Evolutionary conservation across 2,888 invertebrate genomes (phyloP).

Genomic region (Thelaira solivaga): DNA sequence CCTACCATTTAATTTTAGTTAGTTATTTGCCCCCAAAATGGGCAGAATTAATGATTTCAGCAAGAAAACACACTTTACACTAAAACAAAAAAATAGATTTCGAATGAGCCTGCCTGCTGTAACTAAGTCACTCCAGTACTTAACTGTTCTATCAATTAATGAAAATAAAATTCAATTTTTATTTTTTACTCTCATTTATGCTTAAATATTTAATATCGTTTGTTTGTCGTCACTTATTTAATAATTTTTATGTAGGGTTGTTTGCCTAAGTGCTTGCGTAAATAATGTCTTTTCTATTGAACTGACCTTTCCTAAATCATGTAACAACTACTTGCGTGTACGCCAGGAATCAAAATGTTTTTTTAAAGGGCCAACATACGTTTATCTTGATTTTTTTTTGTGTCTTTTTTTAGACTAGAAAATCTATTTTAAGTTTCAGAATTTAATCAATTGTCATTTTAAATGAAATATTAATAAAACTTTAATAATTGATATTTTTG

Average conservation of each 20-base stretch:
- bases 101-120: no score
- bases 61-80: no score
- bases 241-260: not conserved
- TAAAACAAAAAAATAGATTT: no score
- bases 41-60: no score
- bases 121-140: no score
- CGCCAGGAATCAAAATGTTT: not conserved
- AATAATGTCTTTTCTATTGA: not conserved
- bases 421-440: not conserved
- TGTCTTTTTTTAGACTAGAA: not conserved
- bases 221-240: not conserved
- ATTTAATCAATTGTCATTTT: no score
- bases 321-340: no score
- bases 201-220: not conserved
- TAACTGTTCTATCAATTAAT: no score
- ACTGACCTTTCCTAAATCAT: conserved; percentile 3
- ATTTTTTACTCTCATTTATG: not conserved
- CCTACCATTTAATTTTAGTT: no score
- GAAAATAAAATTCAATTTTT: not conserved
- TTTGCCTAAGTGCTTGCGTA: not conserved
- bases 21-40: no score
- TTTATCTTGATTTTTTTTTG: not conserved
- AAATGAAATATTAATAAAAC: no score
- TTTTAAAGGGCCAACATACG: not conserved
- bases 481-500: no score